Evolutionary conservation across 2,113 vertebrate species (phyloP).

Genomic region (Poecile atricapillus): DNA sequence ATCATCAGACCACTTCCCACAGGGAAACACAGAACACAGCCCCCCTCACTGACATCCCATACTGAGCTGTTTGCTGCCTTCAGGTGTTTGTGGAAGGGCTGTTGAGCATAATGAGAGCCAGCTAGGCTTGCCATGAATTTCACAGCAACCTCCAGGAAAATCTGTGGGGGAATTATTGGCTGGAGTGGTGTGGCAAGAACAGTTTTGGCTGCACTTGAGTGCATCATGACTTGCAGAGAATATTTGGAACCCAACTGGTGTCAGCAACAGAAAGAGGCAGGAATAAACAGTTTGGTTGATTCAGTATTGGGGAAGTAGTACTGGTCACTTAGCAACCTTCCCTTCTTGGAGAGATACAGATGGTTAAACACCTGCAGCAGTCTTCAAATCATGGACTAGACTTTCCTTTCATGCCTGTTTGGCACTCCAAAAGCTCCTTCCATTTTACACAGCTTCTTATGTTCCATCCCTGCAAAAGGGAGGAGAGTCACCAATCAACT

Average conservation of each 20-base stretch:
- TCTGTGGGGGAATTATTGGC: neutral
- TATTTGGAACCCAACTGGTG: neutral
- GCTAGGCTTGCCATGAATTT: neutral
- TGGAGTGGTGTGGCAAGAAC: neutral
- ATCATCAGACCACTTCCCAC: neutral
- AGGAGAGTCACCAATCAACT: neutral
- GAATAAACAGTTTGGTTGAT: neutral
- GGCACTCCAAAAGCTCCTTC: neutral
- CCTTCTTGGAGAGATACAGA: neutral
- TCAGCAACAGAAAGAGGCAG: neutral
- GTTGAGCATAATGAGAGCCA: neutral
- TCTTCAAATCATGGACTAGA: neutral
- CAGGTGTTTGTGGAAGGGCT: conserved; percentile 21
- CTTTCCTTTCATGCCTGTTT: neutral
- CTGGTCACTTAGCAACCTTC: conserved; percentile 39
- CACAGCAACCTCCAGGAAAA: neutral
- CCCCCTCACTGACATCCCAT: neutral
- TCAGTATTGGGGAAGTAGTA: neutral
- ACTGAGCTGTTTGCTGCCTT: neutral
- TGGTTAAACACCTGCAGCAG: conserved; percentile 1
- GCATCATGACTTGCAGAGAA: neutral
- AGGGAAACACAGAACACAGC: neutral
- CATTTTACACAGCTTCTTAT: neutral
- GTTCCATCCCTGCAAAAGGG: neutral
- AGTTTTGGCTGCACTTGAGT: neutral